Conservation (phyloP, 2,113 vertebrate species). For the Labeo rohita region DNA sequence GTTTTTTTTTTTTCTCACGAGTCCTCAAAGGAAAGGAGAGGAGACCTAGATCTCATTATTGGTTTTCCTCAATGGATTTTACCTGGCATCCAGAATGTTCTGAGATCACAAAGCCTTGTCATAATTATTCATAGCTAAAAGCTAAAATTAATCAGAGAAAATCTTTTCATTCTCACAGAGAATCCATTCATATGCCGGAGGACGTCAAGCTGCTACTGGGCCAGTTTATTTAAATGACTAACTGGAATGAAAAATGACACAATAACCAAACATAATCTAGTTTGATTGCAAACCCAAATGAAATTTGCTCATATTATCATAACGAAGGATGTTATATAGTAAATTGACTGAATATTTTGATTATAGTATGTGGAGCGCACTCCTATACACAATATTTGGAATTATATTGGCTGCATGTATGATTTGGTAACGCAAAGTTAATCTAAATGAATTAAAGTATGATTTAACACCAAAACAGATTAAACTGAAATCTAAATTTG, state of each 20-base stretch:
- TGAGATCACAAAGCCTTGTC: constrained; percentile 15
- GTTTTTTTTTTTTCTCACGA: neutral
- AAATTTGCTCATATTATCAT: neutral
- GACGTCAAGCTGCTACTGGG: neutral
- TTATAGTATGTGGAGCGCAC: no score
- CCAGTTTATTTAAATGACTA: constrained; percentile 8
- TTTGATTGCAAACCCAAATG: neutral
- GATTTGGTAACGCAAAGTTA: neutral
- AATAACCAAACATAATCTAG: neutral
- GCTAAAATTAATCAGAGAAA: constrained; percentile 8
- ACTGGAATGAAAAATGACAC: neutral
- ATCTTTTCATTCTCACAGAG: neutral
- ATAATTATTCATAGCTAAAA: neutral
- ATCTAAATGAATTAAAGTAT: neutral
- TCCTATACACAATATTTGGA: no score
- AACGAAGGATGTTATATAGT: neutral
- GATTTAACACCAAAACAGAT: neutral
- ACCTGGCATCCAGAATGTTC: constrained; percentile 25
- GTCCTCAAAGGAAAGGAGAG: constrained; percentile 12
- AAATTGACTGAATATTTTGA: neutral
- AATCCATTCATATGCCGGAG: neutral
- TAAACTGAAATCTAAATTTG: neutral
- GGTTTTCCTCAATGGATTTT: constrained; percentile 24
- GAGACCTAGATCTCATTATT: constrained; percentile 26
- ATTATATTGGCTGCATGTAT: neutral